phyloP scores from a whole-genome alignment of 2,888 invertebrate genomes.

The Pammene aurita region DNA sequence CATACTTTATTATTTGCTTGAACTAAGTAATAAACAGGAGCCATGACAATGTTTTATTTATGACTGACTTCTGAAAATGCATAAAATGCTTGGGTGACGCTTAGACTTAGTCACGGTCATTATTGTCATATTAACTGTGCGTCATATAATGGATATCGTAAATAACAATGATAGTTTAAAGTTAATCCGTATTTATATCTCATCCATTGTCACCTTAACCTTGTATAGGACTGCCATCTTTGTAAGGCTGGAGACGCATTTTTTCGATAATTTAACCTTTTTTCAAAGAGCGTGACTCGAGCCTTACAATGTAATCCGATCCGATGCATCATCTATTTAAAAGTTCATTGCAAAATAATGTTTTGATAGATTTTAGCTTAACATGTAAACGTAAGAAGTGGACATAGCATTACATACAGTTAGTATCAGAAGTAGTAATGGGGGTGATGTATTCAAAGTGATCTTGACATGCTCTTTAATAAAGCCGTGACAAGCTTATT shows the following conservation, averaged over 20 bases:
- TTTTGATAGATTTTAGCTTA: not conserved
- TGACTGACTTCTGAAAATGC: not conserved
- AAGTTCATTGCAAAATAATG: conserved; percentile 58
- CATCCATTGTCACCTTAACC: conserved; percentile 43
- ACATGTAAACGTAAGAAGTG: not conserved
- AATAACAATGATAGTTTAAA: conserved; percentile 16
- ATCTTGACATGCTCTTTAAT: too few species aligned
- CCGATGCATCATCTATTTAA: conserved; percentile 55
- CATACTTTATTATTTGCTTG: not conserved
- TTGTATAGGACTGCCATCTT: conserved; percentile 54
- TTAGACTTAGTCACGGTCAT: conserved; percentile 1
- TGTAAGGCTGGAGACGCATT: conserved; percentile 45
- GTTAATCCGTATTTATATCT: conserved; percentile 20
- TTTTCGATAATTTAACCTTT: not conserved
- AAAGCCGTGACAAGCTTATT: too few species aligned
- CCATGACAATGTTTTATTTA: too few species aligned
- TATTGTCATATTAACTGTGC: conserved; percentile 16
- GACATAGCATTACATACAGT: not conserved
- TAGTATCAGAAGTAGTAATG: too few species aligned
- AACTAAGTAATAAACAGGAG: too few species aligned
- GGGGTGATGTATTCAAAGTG: too few species aligned
- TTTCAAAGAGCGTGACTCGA: conserved; percentile 7
- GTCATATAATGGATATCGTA: conserved; percentile 1
- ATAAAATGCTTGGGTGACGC: conserved; percentile 24
- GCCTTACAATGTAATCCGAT: conserved; percentile 46